A percentile compares a stretch with the other conserved stretches of the same genome.
These are phyloP conservation scores for Drosophila kanapiae DNA, from an alignment of 1,140 invertebrate genomes.

Conservation along the genomic window DNA sequence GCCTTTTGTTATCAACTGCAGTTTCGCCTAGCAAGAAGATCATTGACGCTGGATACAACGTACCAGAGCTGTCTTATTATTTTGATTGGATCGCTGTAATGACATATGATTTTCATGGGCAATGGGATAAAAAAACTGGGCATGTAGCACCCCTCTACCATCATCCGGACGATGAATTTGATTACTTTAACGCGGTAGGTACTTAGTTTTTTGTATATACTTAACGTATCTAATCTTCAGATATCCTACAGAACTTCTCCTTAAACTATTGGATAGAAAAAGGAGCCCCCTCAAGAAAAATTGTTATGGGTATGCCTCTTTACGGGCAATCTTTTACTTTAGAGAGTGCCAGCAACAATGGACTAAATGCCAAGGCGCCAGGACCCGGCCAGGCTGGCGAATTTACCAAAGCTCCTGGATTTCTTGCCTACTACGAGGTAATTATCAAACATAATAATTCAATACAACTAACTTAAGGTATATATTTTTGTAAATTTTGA, in stretches of 20 bases:
- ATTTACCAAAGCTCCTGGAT: conserved; percentile 93
- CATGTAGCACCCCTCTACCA: conserved; percentile 94
- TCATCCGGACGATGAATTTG: conserved; percentile 92
- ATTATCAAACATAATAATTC: conserved; percentile 4
- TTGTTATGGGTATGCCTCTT: conserved; percentile 95
- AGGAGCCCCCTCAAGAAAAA: conserved; percentile 91
- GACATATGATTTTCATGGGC: conserved; percentile 96
- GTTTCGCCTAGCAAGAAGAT: conserved; percentile 95
- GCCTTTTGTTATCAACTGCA: conserved; percentile 92
- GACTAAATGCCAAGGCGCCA: conserved; percentile 90
- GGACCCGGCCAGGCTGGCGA: conserved; percentile 92
- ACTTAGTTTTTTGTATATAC: neutral
- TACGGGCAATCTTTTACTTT: conserved; percentile 95
- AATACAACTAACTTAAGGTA: neutral
- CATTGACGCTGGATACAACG: conserved; percentile 94
- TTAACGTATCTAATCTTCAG: conserved; percentile 46
- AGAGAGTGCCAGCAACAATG: conserved; percentile 87
- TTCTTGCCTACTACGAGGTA: conserved; percentile 95
- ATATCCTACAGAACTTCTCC: conserved; percentile 89
- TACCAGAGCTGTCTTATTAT: conserved; percentile 89
- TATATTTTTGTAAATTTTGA: too few relatives aligned
- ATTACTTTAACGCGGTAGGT: conserved; percentile 89
- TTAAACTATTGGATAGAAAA: conserved; percentile 95
- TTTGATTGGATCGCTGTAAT: conserved; percentile 96
- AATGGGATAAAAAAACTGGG: conserved; percentile 96